Evolutionary conservation across 53 echinoderm and acorn worm species (phyloP).

Genomic region (Mesocentrotus franciscanus): DNA sequence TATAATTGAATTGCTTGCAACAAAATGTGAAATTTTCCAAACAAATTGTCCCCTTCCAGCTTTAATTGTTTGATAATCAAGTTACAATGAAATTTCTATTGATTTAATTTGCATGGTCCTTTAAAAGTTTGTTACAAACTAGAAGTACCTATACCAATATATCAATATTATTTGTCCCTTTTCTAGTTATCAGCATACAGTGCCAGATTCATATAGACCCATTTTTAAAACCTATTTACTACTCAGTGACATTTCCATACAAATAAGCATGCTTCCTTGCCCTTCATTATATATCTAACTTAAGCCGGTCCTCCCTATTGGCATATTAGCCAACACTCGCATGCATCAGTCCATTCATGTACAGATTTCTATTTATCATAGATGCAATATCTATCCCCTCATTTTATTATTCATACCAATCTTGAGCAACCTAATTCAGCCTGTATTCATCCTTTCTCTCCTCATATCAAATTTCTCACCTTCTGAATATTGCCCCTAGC

Average conservation of each 20-base stretch:
- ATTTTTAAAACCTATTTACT: neutral
- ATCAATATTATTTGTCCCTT: neutral
- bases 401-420: conserved; percentile 48
- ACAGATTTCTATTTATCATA: neutral
- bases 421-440: conserved; percentile 8
- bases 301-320: neutral
- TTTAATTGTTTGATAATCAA: neutral
- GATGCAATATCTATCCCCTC: neutral
- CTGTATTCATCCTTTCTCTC: neutral
- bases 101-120: neutral
- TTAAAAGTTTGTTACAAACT: neutral
- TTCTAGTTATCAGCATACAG: neutral
- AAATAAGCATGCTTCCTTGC: neutral
- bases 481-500: neutral
- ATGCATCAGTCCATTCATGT: neutral
- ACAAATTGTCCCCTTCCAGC: neutral
- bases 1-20: neutral
- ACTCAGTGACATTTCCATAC: neutral
- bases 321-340: neutral
- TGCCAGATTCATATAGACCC: neutral
- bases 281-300: neutral
- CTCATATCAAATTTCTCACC: conserved; percentile 32
- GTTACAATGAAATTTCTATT: neutral
- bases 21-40: neutral
- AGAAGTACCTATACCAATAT: neutral